A percentile compares a stretch with the other conserved stretches of the same genome.
These are phyloP conservation scores for Pogonocichla stellata DNA, from an alignment of 2,113 vertebrate species.

Conservation along the genomic window DNA sequence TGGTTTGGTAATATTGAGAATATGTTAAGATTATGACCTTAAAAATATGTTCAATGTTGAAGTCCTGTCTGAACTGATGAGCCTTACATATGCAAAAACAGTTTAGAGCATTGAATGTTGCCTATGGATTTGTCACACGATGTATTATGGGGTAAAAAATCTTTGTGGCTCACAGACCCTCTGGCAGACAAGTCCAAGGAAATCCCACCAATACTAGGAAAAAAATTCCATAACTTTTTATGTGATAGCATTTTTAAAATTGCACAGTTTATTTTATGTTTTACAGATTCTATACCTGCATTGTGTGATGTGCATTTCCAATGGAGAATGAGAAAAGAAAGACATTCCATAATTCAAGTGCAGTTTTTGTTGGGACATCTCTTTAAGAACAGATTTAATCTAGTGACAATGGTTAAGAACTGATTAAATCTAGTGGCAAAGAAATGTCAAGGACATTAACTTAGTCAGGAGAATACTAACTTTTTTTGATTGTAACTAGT, in stretches of 20 bases:
- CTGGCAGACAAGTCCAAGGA: background rate
- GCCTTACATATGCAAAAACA: background rate
- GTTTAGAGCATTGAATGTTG: background rate
- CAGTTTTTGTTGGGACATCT: background rate
- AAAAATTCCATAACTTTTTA: background rate
- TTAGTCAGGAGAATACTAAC: background rate
- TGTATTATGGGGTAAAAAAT: background rate
- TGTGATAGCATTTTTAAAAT: background rate
- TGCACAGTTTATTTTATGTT: background rate
- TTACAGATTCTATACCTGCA: background rate
- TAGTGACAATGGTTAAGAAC: background rate
- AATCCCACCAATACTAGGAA: background rate
- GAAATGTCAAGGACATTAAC: background rate
- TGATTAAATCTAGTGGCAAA: background rate
- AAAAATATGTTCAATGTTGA: background rate
- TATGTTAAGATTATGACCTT: accelerated
- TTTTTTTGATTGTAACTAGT: background rate
- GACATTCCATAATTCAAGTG: background rate
- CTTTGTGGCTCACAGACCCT: background rate
- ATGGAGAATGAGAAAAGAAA: background rate
- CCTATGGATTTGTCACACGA: background rate
- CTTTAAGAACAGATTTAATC: background rate
- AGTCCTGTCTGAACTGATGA: background rate
- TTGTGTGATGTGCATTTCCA: background rate
- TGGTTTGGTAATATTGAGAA: background rate